Evolutionary conservation across 2,113 vertebrate species (phyloP).

Genomic region (Chamaetylas fuelleborni): DNA sequence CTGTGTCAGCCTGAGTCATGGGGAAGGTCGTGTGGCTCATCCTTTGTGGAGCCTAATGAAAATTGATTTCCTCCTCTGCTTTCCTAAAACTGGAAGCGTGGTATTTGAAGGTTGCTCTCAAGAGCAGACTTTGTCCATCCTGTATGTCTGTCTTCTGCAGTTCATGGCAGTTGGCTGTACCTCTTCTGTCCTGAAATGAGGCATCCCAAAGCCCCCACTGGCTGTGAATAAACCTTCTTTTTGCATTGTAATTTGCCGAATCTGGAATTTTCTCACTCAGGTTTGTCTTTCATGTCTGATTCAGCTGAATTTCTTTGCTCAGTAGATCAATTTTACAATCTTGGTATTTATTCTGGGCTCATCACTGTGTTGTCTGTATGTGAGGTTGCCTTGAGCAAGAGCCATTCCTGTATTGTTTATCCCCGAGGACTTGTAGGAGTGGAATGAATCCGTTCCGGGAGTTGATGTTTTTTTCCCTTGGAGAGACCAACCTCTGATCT

Average conservation of each 20-base stretch:
- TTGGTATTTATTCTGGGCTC: constrained; percentile 57
- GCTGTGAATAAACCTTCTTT: neutral
- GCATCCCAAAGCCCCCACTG: neutral
- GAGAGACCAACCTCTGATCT: constrained; percentile 38
- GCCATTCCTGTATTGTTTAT: constrained; percentile 48
- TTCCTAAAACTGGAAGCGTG: neutral
- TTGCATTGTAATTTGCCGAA: neutral
- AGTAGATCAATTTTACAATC: constrained; percentile 59
- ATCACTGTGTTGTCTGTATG: constrained; percentile 39
- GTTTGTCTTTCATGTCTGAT: constrained; percentile 10
- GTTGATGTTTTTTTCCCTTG: constrained; percentile 25
- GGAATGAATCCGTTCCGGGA: constrained; percentile 32
- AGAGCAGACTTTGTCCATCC: neutral
- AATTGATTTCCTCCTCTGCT: constrained; percentile 8
- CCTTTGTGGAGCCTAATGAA: constrained; percentile 8
- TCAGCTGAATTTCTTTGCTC: constrained; percentile 42
- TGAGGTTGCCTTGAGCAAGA: constrained; percentile 57
- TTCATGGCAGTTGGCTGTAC: neutral
- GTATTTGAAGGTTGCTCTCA: constrained; percentile 50
- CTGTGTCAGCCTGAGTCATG: neutral
- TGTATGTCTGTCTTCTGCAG: constrained; percentile 9
- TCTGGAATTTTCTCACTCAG: constrained; percentile 16
- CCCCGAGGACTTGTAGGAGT: constrained; percentile 30
- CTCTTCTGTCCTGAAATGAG: neutral
- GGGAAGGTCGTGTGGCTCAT: constrained; percentile 6